Base-by-base conservation (phyloP, 2,888 invertebrate genomes). In the Pristionchus exspectatus region DNA sequence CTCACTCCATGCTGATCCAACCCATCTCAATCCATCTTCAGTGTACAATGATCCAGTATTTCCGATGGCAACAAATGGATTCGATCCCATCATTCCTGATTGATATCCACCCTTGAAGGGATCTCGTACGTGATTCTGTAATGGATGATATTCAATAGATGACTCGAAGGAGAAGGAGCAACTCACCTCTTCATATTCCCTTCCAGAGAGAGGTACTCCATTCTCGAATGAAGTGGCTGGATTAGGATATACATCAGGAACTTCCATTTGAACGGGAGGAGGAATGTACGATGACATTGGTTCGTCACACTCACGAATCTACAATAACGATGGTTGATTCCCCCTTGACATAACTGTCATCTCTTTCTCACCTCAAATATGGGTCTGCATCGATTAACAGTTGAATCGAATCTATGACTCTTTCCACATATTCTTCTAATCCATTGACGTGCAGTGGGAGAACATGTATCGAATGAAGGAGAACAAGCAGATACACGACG, bases 271-370 rank as follows among this genome's bases (percentile, higher is more conserved):
- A 21, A 66, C 86, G 38, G 50, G 86, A n/a, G 86, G 86, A 66
- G 86, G 86, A 27, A 72, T 16, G 87, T 69, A 87, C 12, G 87
- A 87, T 16, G 87, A 87, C 33, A 50, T 33, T 3, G 87, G 72
- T n/a, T 87, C 87, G n/a, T 87, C 87, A 30, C 87, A 87, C 38
- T 69, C 87, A 30, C 87, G 87, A 50, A 87, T 30, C 87, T 87
- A 14, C 27, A 87, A 72, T 72, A 21, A 5, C 18, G 1, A 72
- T 33, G 5, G 14, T 30, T 33, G 14, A 33, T 16, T 33, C 30
- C 27, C 21, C n/a, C n/a, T 2, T 33, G 9, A 1, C 10, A 56
- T 44, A 16, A 24, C 21, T 18, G 27, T 50, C 44, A 50, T 50
- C 44, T 50, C 14, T 30, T 5, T n/a, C 86, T 86, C 86, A 87